Evolutionary conservation across 2,113 vertebrate species (phyloP), one percentile per base, ranked within the genome.

Genomic region (Otis tarda): DNA sequence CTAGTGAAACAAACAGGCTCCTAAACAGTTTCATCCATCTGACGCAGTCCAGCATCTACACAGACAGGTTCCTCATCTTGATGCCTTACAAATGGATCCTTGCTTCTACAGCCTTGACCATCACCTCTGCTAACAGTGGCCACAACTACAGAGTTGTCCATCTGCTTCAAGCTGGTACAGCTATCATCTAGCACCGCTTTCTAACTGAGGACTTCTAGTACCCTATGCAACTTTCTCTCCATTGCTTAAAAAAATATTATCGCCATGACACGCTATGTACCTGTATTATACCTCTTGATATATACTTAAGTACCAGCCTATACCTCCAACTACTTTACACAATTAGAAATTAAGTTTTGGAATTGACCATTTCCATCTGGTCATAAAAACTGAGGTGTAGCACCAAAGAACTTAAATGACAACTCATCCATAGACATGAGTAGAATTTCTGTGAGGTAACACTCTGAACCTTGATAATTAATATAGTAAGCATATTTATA

Each of bases 11-110:
- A 67, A 78, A 21, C 17, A 41, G 6, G 11, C 4, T 70, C 22
- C 31, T 37, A 64, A 22, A 63, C 10, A 53, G 22, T 22, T 68
- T 25, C 49, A 31, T 49, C 37, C 14, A 14, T 5, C 23, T 27
- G 12, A 71, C 2, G 3, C 1, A 7, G 27, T 12, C 0, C 2
- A 28, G n/a, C 4, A 24, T 19, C 4, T 23, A 30, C 0, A 1
- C 45, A 43, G 24, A 56, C 24, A 16, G 8, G 10, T 11, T 55
- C 33, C 55, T 77, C 25, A 67, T 15, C 14, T 12, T 35, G n/a
- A 71, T 1, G 7, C 11, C 14, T 37, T 18, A 69, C 0, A 0
- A 81, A 52, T 14, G 12, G 31, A 37, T 47, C 20, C 10, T 41
- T 31, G 64, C 14, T 27, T 61, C 50, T 57, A 3, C 6, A 60